Conservation (phyloP, 1,140 invertebrate species). For the Dreissena polymorpha region DNA sequence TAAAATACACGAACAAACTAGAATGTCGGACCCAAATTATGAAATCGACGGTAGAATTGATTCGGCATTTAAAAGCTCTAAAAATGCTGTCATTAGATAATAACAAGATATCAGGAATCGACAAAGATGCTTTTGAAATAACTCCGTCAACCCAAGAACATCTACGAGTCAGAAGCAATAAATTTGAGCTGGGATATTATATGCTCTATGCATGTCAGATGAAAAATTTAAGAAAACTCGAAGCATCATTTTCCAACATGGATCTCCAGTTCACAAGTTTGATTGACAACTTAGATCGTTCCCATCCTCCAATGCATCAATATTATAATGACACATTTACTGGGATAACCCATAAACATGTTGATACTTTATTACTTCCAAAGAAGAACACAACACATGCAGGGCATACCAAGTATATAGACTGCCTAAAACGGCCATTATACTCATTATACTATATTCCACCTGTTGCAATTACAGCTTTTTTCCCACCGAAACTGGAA, state of each 20-base stretch:
- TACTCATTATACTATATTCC: conserved; percentile 6
- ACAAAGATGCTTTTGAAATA: background rate
- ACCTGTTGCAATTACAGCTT: background rate
- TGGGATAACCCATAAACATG: background rate
- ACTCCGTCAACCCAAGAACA: conserved; percentile 6
- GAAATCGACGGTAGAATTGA: background rate
- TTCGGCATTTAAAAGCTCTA: conserved; percentile 4
- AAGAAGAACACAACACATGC: background rate
- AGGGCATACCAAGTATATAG: background rate
- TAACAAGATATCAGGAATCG: conserved; percentile 7
- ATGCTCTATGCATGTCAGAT: background rate
- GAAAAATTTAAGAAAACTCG: conserved; percentile 10
- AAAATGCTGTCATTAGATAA: conserved; percentile 10
- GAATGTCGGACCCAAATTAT: background rate
- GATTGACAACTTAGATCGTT: background rate
- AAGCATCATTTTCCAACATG: background rate
- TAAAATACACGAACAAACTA: background rate
- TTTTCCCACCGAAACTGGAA: conserved; percentile 16
- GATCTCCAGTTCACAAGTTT: background rate
- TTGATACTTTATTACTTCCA: no score
- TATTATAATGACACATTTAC: background rate
- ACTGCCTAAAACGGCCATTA: background rate
- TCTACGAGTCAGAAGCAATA: background rate
- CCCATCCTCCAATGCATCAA: background rate
- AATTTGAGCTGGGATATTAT: conserved; percentile 10